phyloP scores from a whole-genome alignment of 2,888 invertebrate species.

The Lottia gigantea region DNA sequence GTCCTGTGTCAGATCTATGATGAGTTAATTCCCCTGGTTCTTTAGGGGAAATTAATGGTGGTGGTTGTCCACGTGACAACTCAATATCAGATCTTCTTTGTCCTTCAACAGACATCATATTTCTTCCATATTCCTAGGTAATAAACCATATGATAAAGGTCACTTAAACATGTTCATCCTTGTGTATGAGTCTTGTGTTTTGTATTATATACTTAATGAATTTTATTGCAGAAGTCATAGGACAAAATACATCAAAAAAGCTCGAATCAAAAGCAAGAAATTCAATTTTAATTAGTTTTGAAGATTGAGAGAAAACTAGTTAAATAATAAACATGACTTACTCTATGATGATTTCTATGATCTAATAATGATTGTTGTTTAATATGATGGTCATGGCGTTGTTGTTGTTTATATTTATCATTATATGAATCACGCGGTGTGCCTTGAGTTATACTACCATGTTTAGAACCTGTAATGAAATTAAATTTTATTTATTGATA shows the following conservation, averaged over 20 bases:
- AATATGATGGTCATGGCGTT: not conserved
- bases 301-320: not conserved
- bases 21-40: slow-evolving; percentile 17
- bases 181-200: too few relatives aligned
- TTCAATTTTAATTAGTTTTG: too few relatives aligned
- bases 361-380: not conserved
- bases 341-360: not conserved
- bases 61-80: slow-evolving; percentile 34
- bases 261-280: too few relatives aligned
- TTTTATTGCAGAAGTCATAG: too few relatives aligned
- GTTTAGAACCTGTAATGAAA: slow-evolving; percentile 37
- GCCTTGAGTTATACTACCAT: slow-evolving; percentile 59
- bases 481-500: too few relatives aligned
- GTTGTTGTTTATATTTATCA: not conserved
- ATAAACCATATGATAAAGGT: too few relatives aligned
- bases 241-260: too few relatives aligned
- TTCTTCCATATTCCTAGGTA: not conserved
- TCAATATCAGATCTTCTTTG: slow-evolving; percentile 22
- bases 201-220: too few relatives aligned
- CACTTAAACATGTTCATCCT: too few relatives aligned
- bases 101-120: slow-evolving; percentile 13
- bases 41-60: slow-evolving; percentile 36
- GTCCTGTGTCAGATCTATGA: slow-evolving; percentile 27
- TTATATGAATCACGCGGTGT: slow-evolving; percentile 45
- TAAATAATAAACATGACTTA: not conserved